Evolutionary conservation across 2,888 invertebrate species (phyloP).

Genomic region (Latrodectus hesperus): DNA sequence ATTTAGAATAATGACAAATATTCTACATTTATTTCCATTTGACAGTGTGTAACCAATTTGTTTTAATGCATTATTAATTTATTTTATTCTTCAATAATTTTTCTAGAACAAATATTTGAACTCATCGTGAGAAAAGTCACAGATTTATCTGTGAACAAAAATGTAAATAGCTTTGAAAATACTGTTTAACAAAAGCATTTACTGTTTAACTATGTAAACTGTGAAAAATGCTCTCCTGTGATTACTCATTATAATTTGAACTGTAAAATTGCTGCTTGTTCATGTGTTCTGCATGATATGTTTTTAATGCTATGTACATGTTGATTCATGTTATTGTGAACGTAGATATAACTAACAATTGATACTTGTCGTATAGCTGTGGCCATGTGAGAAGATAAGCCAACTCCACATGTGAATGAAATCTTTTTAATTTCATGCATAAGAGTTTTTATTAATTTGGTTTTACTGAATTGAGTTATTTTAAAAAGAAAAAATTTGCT

Average conservation of each 20-base stretch:
- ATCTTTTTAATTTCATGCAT: too few relatives aligned
- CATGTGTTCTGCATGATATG: constrained; percentile 52
- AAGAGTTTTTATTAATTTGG: too few relatives aligned
- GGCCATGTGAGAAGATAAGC: constrained; percentile 34
- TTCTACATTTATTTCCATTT: too few relatives aligned
- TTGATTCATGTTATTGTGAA: constrained; percentile 31
- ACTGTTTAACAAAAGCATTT: constrained; percentile 52
- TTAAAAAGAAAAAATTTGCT: too few relatives aligned
- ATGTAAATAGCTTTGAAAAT: constrained; percentile 55
- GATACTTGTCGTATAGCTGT: constrained; percentile 19
- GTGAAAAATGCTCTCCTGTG: constrained; percentile 57
- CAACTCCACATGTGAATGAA: neutral
- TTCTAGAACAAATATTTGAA: too few relatives aligned
- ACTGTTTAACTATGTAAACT: constrained; percentile 48
- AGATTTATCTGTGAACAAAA: neutral
- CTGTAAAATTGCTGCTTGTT: constrained; percentile 49
- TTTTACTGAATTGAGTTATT: too few relatives aligned
- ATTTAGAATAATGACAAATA: too few relatives aligned
- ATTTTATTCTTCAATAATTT: too few relatives aligned
- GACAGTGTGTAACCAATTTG: too few relatives aligned
- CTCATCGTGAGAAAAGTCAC: too few relatives aligned
- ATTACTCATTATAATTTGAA: constrained; percentile 45
- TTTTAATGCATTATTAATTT: too few relatives aligned
- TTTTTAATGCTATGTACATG: constrained; percentile 39
- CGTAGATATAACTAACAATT: constrained; percentile 23